phyloP scores from a whole-genome alignment of 2,113 vertebrate species.

The Pelmatolapia mariae region DNA sequence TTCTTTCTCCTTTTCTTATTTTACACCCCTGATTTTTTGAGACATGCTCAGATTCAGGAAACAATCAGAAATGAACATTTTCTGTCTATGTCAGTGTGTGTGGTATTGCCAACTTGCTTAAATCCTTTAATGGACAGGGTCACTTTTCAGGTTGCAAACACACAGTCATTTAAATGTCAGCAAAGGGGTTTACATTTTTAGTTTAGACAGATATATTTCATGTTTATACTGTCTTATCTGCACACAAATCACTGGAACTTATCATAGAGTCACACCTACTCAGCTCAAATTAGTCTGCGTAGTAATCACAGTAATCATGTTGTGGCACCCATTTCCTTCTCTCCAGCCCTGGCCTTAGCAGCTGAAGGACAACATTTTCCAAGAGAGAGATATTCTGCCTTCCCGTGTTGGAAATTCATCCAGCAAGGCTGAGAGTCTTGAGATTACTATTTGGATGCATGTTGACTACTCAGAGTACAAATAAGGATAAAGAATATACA shows the following conservation, averaged over 20 bases:
- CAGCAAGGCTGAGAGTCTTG: background rate
- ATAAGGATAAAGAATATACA: background rate
- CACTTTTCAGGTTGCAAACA: fast-evolving
- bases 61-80: background rate
- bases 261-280: background rate
- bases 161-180: background rate
- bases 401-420: background rate
- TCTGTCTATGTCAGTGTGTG: background rate
- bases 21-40: background rate
- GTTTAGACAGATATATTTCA: background rate
- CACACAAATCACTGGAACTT: background rate
- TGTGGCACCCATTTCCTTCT: background rate
- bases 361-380: background rate
- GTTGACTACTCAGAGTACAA: background rate
- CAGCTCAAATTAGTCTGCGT: background rate
- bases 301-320: background rate
- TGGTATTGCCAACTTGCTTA: background rate
- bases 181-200: background rate
- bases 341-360: background rate
- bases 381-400: background rate
- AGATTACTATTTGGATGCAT: background rate
- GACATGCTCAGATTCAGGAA: background rate
- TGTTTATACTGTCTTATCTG: background rate
- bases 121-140: background rate
- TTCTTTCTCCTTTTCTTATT: background rate